These are phyloP conservation scores for Drosophila ficusphila DNA, from an alignment of 1,140 invertebrate species.

Conservation along the genomic window DNA sequence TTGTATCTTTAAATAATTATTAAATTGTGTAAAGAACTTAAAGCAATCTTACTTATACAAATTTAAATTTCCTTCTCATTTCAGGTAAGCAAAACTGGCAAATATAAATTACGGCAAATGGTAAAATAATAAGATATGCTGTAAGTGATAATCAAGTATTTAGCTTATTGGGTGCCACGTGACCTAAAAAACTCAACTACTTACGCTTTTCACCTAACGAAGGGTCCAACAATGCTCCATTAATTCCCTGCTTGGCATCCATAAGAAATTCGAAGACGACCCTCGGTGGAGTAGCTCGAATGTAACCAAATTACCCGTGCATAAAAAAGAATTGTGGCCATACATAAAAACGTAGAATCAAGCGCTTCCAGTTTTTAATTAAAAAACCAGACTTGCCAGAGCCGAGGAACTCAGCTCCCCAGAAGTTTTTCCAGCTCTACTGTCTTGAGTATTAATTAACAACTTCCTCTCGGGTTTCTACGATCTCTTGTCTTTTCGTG, in stretches of 20 bases:
- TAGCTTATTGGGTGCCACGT: background rate
- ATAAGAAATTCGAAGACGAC: slow-evolving; percentile 14
- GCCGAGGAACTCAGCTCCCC: slow-evolving; percentile 25
- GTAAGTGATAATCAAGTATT: background rate
- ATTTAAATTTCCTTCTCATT: slow-evolving; percentile 27
- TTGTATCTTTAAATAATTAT: too few species aligned
- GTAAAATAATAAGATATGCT: too few species aligned
- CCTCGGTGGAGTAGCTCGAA: slow-evolving; percentile 50
- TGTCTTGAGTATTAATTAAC: slow-evolving; percentile 68
- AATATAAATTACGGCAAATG: too few species aligned
- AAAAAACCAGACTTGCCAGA: slow-evolving; percentile 36
- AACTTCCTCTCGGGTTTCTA: slow-evolving; percentile 62
- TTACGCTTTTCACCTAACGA: background rate
- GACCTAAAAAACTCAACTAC: background rate
- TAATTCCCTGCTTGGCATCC: slow-evolving; percentile 2
- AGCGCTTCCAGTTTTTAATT: slow-evolving; percentile 65
- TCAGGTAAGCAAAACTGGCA: slow-evolving; percentile 52
- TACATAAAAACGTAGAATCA: slow-evolving; percentile 31
- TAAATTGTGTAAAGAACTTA: too few species aligned
- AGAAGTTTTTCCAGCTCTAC: slow-evolving; percentile 59
- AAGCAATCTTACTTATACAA: background rate
- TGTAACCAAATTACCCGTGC: slow-evolving; percentile 68
- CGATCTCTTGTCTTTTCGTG: slow-evolving; percentile 13
- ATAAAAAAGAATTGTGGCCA: slow-evolving; percentile 55
- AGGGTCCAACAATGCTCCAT: slow-evolving; percentile 19